Percentiles rank a stretch among this genome's conserved stretches.
Evolutionary conservation across 2,888 invertebrate species (phyloP).

Genomic region (Drosophila peninsularis): DNA sequence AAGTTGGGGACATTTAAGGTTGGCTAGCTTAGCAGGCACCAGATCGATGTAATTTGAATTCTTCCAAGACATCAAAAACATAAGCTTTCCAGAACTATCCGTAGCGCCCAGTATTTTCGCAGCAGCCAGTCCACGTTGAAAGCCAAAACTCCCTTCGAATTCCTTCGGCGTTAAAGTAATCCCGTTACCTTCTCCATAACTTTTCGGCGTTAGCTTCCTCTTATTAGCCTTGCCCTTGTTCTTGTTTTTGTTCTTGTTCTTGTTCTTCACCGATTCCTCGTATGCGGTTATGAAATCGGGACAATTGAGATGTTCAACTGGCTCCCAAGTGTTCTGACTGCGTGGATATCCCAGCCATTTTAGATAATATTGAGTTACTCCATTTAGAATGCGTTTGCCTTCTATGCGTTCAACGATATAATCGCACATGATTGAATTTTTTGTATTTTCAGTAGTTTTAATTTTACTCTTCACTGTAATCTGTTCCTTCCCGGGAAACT

Average conservation of each 20-base stretch:
- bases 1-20: slow-evolving; percentile 93
- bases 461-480: background rate
- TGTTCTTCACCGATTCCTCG: slow-evolving; percentile 91
- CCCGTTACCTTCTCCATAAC: slow-evolving; percentile 29
- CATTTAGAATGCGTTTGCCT: slow-evolving; percentile 91
- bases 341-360: slow-evolving; percentile 93
- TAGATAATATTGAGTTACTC: slow-evolving; percentile 89
- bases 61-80: slow-evolving; percentile 97
- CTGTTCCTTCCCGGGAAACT: background rate
- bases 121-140: slow-evolving; percentile 92
- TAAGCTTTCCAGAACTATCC: slow-evolving; percentile 94
- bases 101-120: slow-evolving; percentile 95
- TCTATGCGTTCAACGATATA: slow-evolving; percentile 96
- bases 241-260: slow-evolving; percentile 85
- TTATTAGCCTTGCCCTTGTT: slow-evolving; percentile 85
- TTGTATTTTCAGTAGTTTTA: background rate
- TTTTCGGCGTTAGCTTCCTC: slow-evolving; percentile 83
- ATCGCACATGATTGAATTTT: slow-evolving; percentile 86
- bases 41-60: slow-evolving; percentile 95
- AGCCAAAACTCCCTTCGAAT: slow-evolving; percentile 86
- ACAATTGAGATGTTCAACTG: slow-evolving; percentile 95
- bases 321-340: slow-evolving; percentile 98
- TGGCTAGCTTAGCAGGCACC: slow-evolving; percentile 93
- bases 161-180: background rate
- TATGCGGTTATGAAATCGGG: slow-evolving; percentile 94